phyloP scores from a whole-genome alignment of 2,888 invertebrate genomes.

The Melieria picta region DNA sequence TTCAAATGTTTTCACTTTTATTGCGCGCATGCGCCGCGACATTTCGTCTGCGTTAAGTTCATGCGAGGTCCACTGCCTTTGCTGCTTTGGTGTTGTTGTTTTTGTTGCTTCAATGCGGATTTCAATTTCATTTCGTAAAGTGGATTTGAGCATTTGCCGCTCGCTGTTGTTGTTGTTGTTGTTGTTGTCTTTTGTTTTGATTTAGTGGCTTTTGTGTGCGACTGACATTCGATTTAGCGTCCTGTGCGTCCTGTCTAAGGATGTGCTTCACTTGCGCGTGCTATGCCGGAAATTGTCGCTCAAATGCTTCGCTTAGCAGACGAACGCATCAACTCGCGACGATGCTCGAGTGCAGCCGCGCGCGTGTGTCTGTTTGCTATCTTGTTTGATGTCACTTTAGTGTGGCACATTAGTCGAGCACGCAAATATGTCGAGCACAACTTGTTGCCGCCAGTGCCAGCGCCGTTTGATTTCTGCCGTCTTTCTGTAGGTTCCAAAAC shows the following conservation, averaged over 20 bases:
- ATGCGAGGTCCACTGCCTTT: too few relatives aligned
- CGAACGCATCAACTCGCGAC: background rate
- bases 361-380: background rate
- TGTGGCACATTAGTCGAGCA: slow-evolving; percentile 28
- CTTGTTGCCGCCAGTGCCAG: too few relatives aligned
- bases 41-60: too few relatives aligned
- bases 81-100: background rate
- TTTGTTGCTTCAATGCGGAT: slow-evolving; percentile 1
- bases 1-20: slow-evolving; percentile 24
- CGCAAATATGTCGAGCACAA: background rate
- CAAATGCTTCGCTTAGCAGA: slow-evolving; percentile 33
- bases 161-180: background rate
- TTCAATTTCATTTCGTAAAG: slow-evolving; percentile 26
- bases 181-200: slow-evolving; percentile 10
- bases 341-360: background rate
- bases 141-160: slow-evolving; percentile 9
- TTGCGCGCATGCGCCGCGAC: slow-evolving; percentile 9
- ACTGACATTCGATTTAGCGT: background rate
- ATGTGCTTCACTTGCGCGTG: slow-evolving; percentile 39
- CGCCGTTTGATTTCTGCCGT: too few relatives aligned
- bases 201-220: slow-evolving; percentile 18
- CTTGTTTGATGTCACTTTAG: slow-evolving; percentile 25
- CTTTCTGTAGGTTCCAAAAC: too few relatives aligned
- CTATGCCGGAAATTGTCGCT: slow-evolving; percentile 39
- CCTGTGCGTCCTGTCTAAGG: slow-evolving; percentile 13